phyloP scores from a whole-genome alignment of 2,113 vertebrate genomes.

The Illadopsis cleaveri region DNA sequence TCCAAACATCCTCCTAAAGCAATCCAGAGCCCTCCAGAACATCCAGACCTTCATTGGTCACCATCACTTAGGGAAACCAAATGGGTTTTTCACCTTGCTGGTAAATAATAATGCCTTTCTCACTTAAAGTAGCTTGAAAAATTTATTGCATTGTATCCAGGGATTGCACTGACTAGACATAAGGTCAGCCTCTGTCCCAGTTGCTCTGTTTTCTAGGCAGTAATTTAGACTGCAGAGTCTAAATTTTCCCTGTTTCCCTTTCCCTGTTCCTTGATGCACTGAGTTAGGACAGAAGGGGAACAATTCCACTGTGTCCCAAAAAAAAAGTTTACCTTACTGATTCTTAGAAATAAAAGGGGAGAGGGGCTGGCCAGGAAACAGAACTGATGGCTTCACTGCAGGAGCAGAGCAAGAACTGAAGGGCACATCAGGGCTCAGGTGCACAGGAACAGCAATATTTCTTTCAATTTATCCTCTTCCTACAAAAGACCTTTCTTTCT shows the following conservation, averaged over 20 bases:
- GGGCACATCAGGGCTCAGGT: background rate
- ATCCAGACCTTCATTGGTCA: background rate
- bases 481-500: background rate
- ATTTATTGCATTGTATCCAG: background rate
- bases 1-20: background rate
- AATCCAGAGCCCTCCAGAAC: background rate
- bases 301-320: background rate
- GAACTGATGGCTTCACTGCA: background rate
- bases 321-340: background rate
- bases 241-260: too few species aligned
- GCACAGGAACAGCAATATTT: background rate
- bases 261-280: background rate
- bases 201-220: background rate
- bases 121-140: background rate
- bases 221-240: background rate
- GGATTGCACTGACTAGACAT: background rate
- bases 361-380: background rate
- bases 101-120: background rate
- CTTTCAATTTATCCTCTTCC: background rate
- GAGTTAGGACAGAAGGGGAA: background rate
- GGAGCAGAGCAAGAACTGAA: background rate
- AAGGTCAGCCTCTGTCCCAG: background rate
- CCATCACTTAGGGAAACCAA: background rate
- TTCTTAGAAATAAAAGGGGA: background rate
- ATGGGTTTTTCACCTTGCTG: accelerated